phyloP scores from a whole-genome alignment of 2,113 vertebrate genomes.

The Machaerirhynchus nigripectus region DNA sequence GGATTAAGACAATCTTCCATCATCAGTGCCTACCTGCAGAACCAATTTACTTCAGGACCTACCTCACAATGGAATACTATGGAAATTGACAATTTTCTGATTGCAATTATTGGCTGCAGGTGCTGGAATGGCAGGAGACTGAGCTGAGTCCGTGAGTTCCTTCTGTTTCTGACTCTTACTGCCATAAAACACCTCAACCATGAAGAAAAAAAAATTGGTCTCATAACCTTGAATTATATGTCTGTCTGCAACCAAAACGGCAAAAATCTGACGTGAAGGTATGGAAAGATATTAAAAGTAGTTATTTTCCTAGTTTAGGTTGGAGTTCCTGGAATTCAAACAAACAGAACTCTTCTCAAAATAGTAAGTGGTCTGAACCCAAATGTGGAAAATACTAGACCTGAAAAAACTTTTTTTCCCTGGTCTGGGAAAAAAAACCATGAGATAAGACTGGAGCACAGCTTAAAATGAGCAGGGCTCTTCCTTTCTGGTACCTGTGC shows the following conservation, averaged over 20 bases:
- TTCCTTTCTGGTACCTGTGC: neutral
- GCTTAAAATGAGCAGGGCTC: neutral
- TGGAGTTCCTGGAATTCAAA: neutral
- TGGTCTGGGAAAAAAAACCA: neutral
- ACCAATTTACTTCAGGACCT: neutral
- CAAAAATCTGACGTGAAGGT: neutral
- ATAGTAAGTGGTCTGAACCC: neutral
- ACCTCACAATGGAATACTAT: neutral
- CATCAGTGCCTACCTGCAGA: neutral
- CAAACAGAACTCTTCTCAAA: neutral
- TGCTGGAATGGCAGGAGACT: neutral
- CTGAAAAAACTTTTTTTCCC: too few species aligned
- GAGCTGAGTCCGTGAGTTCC: fast-evolving
- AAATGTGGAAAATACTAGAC: neutral
- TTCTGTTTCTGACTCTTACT: neutral
- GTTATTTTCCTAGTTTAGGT: neutral
- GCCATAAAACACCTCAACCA: neutral
- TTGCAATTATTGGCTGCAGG: neutral
- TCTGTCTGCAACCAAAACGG: neutral
- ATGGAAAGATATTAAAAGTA: neutral
- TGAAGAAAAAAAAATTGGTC: neutral
- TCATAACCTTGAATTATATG: neutral
- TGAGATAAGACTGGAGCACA: neutral
- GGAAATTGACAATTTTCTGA: neutral
- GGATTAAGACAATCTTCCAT: slow-evolving; percentile 1